These are phyloP conservation scores for Limosa lapponica DNA, from an alignment of 2,797 vertebrate species.

Conservation along the genomic window DNA sequence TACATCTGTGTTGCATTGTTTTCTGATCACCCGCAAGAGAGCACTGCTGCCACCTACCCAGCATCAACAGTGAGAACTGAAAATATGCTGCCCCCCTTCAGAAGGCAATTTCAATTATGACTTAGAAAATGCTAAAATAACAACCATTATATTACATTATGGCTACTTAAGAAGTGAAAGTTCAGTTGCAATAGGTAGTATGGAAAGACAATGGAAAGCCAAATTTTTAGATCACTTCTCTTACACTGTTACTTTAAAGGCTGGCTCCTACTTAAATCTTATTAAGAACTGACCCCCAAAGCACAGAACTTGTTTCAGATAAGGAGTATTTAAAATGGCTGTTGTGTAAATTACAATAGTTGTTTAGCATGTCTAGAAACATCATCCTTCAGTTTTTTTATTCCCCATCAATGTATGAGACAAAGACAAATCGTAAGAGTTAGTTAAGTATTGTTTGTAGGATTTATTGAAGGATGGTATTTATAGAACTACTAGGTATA, in stretches of 20 bases:
- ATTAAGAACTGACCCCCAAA: background rate
- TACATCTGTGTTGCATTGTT: background rate
- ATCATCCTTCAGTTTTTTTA: background rate
- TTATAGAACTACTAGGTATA: background rate
- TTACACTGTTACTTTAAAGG: background rate
- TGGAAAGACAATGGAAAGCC: background rate
- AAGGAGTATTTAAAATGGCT: background rate
- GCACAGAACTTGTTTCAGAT: background rate
- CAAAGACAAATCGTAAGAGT: background rate
- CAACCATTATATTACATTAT: background rate
- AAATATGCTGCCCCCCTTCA: background rate
- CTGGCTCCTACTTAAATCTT: background rate
- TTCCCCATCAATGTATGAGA: background rate
- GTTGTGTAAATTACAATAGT: background rate
- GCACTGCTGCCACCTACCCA: slow-evolving; percentile 11
- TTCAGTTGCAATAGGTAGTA: background rate
- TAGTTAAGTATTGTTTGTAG: background rate
- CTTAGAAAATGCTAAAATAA: background rate
- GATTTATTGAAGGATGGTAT: background rate
- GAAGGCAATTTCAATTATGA: background rate
- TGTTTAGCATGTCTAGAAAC: background rate
- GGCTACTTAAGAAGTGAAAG: background rate
- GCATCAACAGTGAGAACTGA: background rate
- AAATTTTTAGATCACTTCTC: background rate
- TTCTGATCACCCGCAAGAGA: background rate